These are phyloP conservation scores for Microcebus jonahi DNA, from an alignment of 2,113 vertebrate species.

Conservation along the genomic window DNA sequence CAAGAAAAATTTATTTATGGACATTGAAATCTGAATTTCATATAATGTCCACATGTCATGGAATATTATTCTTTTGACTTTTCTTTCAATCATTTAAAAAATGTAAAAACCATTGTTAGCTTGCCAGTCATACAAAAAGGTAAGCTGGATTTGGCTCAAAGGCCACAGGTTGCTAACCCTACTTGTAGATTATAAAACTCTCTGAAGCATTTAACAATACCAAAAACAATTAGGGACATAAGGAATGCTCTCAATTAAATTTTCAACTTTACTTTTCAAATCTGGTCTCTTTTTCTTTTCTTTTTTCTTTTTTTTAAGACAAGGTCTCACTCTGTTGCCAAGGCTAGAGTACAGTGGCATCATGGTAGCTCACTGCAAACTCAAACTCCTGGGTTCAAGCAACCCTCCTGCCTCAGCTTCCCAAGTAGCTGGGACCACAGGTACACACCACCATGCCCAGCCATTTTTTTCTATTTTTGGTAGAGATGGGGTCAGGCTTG, in stretches of 20 bases:
- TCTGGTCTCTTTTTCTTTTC: neutral
- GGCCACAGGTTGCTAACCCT: neutral
- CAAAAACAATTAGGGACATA: neutral
- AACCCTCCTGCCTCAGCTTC: too few relatives aligned
- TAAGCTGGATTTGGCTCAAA: neutral
- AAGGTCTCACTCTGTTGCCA: too few relatives aligned
- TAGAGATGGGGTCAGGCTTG: too few relatives aligned
- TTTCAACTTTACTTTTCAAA: neutral
- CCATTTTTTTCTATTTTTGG: too few relatives aligned
- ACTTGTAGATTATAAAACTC: neutral
- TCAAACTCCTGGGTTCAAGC: too few relatives aligned
- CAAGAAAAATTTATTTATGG: neutral
- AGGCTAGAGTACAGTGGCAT: too few relatives aligned
- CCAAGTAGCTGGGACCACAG: too few relatives aligned
- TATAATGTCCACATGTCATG: neutral
- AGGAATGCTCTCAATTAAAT: neutral
- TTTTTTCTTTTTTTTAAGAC: too few relatives aligned
- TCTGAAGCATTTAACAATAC: neutral
- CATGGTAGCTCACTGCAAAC: too few relatives aligned
- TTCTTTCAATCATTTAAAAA: slow-evolving; percentile 1
- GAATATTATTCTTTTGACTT: neutral
- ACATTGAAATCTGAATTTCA: neutral
- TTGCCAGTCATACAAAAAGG: neutral
- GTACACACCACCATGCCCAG: too few relatives aligned
- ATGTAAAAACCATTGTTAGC: neutral